Evolutionary conservation across 2,113 vertebrate species (phyloP), one percentile per base, ranked within the genome.

Genomic region (Pollimyrus isidori): DNA sequence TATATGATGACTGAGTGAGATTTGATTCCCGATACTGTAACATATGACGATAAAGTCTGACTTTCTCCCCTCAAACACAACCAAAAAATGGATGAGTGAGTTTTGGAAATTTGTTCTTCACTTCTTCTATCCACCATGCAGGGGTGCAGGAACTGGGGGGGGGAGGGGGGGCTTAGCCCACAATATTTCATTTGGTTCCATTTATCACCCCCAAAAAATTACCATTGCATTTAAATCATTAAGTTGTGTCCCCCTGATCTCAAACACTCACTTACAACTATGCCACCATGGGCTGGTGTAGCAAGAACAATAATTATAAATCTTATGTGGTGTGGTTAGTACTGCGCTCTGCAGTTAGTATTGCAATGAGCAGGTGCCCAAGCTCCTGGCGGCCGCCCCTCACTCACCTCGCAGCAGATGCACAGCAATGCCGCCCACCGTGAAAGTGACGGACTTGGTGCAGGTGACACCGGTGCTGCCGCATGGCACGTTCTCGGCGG

Each of bases 401-500:
- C 5, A 4, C 93, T 58, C 90, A 98, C 98, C 98, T 93, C 97
- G 94, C 90, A 98, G 96, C 92, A 99, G 93, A 93, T 96, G 97
- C 88, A 99, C 95, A 4, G 96, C 89, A 0, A 96, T 97, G 93
- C 93, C 95, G 46, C 96, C 97, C 45, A 98, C 90, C 23, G 92
- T 96, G 91, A 98, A 93, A 0, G 96, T 93, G 91, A 99, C 96
- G 0, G 97, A 97, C 90, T 98, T 99, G 90, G 98, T 98, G 93
- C 98, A 98, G 93, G 97, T 97, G 92, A 97, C 95, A 0, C 97
- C 96, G 0, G 94, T 94, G 89, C 96, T 95, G 4, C 98, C 97
- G 0, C 98, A 99, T 0, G 98, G 97, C 48, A 99, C 96, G 0
- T 98, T 98, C 94, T 98, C 96, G 0, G 96, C 96, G 0, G 95